phyloP scores from a whole-genome alignment of 2,797 vertebrate species.

The Eospalax fontanierii region DNA sequence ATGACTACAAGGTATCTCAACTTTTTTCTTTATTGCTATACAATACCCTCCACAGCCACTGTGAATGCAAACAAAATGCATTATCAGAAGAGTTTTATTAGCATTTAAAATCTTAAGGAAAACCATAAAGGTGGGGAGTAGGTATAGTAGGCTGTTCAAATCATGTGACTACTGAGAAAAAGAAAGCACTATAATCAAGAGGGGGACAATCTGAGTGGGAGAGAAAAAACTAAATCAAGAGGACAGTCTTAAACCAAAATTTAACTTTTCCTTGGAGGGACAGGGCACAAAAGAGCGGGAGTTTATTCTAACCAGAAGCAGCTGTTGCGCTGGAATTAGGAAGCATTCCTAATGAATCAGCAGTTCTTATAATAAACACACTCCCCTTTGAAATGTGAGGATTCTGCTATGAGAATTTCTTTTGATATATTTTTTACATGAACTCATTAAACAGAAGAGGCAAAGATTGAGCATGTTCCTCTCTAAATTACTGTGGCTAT shows the following conservation, averaged over 20 bases:
- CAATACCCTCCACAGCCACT: conserved; percentile 57
- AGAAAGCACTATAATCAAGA: conserved; percentile 61
- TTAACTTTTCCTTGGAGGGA: conserved; percentile 76
- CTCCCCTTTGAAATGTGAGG: conserved; percentile 89
- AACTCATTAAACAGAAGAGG: conserved; percentile 86
- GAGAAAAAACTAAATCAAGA: conserved; percentile 47
- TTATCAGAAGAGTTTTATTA: conserved; percentile 70
- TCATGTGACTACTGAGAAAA: conserved; percentile 37
- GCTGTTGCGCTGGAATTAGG: conserved; percentile 87
- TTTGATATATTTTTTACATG: conserved; percentile 88
- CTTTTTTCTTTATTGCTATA: conserved; percentile 71
- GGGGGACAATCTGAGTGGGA: neutral
- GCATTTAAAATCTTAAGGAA: conserved; percentile 63
- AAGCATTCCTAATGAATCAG: conserved; percentile 88
- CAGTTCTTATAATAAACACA: conserved; percentile 88
- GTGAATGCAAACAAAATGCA: conserved; percentile 78
- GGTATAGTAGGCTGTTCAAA: conserved; percentile 56
- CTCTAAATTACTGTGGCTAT: conserved; percentile 80
- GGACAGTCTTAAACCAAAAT: conserved; percentile 74
- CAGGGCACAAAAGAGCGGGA: conserved; percentile 79
- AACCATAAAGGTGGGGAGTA: conserved; percentile 63
- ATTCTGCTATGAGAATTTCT: conserved; percentile 87
- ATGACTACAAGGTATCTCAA: conserved; percentile 63
- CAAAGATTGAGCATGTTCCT: conserved; percentile 57
- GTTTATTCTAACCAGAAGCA: conserved; percentile 85